These are phyloP conservation scores for Cathartes aura DNA, from an alignment of 2,113 vertebrate species.

Conservation along the genomic window DNA sequence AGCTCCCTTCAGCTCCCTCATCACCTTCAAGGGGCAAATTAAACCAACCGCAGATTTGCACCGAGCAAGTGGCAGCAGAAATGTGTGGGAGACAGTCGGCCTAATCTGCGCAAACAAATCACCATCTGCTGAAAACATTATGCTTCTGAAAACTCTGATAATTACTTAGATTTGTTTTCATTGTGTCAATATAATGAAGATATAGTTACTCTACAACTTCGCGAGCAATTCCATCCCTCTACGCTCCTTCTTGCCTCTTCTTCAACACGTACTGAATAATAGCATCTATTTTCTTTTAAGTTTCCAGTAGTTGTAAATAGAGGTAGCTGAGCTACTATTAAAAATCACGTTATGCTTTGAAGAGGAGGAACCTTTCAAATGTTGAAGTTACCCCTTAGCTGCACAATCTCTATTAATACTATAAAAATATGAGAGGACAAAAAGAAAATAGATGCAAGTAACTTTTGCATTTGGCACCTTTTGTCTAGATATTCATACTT, in stretches of 20 bases:
- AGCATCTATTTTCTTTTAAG: constrained; percentile 75
- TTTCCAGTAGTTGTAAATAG: constrained; percentile 80
- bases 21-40: background rate
- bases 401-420: constrained; percentile 75
- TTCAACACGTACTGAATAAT: constrained; percentile 58
- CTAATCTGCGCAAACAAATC: background rate
- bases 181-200: background rate
- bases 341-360: constrained; percentile 70
- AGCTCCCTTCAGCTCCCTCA: constrained; percentile 12
- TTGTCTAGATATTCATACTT: constrained; percentile 79
- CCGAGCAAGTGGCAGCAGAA: background rate
- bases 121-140: background rate
- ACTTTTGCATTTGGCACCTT: constrained; percentile 84
- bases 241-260: constrained; percentile 40
- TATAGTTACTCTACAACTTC: constrained; percentile 2
- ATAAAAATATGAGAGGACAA: constrained; percentile 75
- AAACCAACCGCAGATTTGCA: background rate
- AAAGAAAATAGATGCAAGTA: constrained; percentile 80
- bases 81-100: background rate
- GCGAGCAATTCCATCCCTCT: constrained; percentile 24
- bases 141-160: constrained; percentile 2
- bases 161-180: background rate
- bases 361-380: constrained; percentile 75
- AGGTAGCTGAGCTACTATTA: constrained; percentile 80
- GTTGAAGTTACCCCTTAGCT: constrained; percentile 74